Conservation (phyloP, 2,113 vertebrate genomes). For the Peromyscus polionotus region DNA sequence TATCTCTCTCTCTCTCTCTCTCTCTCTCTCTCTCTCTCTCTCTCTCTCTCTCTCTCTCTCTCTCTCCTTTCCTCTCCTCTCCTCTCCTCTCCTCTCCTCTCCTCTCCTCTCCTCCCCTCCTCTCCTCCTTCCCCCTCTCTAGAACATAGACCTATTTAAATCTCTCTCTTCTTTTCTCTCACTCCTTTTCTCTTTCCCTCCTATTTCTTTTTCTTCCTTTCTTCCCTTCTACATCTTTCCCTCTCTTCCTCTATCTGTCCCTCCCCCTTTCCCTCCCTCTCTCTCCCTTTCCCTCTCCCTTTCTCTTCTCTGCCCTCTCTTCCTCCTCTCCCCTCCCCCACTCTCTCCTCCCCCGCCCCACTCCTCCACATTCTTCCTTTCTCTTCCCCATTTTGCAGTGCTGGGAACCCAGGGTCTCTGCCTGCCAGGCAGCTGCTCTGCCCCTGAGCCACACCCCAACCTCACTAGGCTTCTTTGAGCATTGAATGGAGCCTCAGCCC, state of each 20-base stretch:
- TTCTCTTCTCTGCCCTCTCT: too few relatives aligned
- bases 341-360: neutral
- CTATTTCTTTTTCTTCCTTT: too few relatives aligned
- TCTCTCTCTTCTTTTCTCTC: neutral
- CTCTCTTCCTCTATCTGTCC: neutral
- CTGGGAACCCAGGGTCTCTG: neutral
- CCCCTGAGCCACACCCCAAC: neutral
- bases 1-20: neutral
- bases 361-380: neutral
- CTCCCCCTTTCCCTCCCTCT: too few relatives aligned
- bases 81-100: too few relatives aligned
- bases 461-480: neutral
- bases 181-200: neutral
- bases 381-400: neutral
- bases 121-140: neutral
- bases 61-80: too few relatives aligned
- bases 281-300: accelerated
- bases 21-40: neutral
- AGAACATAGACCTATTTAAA: neutral
- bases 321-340: neutral
- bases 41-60: accelerated
- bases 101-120: too few relatives aligned
- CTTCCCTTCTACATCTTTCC: neutral
- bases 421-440: neutral
- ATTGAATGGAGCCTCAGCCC: too few relatives aligned